Evolutionary conservation across 2,113 vertebrate species (phyloP), one percentile per base, ranked within the genome.

Genomic region (Tachysurus fulvidraco): DNA sequence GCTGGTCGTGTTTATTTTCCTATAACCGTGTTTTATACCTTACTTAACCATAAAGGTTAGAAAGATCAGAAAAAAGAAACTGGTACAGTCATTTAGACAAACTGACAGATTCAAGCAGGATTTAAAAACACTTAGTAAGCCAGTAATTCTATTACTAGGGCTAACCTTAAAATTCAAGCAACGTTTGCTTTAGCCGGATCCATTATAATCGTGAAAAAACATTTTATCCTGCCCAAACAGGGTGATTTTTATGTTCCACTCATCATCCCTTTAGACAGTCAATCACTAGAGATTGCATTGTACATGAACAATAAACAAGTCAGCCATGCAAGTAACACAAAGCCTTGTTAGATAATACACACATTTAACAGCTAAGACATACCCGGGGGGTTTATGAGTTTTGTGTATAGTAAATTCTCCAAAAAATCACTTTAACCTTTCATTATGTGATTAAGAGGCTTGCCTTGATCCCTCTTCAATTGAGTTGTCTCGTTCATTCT

Each of bases 391-490:
- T 0, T 83, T 81, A 55, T 81, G 83, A 84, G 86, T 81, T 84
- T 86, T 82, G 83, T 89, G 88, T 88, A 86, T 89, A 88, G 80
- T 85, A 65, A 87, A 78, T 67, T 89, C 85, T 88, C 83, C 73
- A 76, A 78, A 78, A 78, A 86, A 82, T 84, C 81, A 85, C 87
- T 86, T 78, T 79, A 84, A 88, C 69, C 76, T 88, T 89, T 88
- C 81, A 90, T 90, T 89, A 87, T 90, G 83, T 90, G 89, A 90
- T 90, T 87, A 88, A 89, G 89, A 69, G 87, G 83, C 87, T 86
- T 89, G 76, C 55, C 88, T 91, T 91, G 69, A 86, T 91, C 86
- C 89, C 86, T 82, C 85, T 91, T 83, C 85, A 91, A 79, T 60
- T 84, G 85, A 87, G 77, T 85, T 84, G 69, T 86, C 71, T 87